A percentile compares a stretch with the other conserved stretches of the same genome.
These are phyloP conservation scores for Rhinogobio ventralis DNA, from an alignment of 2,797 vertebrate genomes.

Conservation along the genomic window DNA sequence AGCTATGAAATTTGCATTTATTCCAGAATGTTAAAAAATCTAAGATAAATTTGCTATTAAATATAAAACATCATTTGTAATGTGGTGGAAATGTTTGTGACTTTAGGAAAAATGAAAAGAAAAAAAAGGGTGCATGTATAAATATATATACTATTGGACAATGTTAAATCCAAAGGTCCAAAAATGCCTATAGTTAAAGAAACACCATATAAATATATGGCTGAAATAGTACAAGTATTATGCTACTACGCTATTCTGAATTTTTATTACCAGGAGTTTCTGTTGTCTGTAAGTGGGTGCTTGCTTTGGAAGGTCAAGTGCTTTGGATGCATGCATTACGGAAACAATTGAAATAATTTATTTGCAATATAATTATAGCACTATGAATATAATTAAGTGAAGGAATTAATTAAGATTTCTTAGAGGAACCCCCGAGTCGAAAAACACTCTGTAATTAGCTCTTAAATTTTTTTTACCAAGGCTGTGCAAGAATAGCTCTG, in stretches of 20 bases:
- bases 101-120: not conserved
- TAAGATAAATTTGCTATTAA: too few species aligned
- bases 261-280: constrained; percentile 2
- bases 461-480: constrained; percentile 4
- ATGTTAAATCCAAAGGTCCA: not conserved
- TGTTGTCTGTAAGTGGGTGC: constrained; percentile 6
- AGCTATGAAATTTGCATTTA: not conserved
- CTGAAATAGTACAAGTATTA: not conserved
- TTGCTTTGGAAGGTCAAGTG: constrained; percentile 32
- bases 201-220: not conserved
- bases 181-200: not conserved
- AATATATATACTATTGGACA: not conserved
- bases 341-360: not conserved
- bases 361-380: constrained; percentile 25
- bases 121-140: not conserved
- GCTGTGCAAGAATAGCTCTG: not conserved
- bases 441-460: constrained; percentile 9
- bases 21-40: not conserved
- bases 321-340: not conserved
- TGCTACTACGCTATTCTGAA: not conserved
- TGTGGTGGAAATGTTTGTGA: not conserved
- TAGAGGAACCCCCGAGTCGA: constrained; percentile 3
- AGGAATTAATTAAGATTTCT: constrained; percentile 7
- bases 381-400: constrained; percentile 18
- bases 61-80: not conserved